Evolutionary conservation across 2,113 vertebrate genomes (phyloP).

Genomic region (Junco hyemalis): DNA sequence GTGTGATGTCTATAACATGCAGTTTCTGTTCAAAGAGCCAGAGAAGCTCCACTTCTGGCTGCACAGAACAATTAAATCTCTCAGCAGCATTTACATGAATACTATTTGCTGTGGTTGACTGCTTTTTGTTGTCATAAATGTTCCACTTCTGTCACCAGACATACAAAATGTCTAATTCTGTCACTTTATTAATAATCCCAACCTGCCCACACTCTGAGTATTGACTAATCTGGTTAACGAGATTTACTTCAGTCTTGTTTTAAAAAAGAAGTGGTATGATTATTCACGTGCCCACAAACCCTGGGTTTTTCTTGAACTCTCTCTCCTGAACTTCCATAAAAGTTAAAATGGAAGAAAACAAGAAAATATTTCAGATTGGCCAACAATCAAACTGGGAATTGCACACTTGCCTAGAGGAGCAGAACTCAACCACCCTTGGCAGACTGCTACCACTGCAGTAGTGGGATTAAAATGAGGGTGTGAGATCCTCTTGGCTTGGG

Average conservation of each 20-base stretch:
- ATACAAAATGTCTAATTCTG: conserved; percentile 6
- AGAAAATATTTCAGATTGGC: neutral
- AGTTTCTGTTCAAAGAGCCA: neutral
- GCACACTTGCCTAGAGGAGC: neutral
- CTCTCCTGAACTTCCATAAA: neutral
- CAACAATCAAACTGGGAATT: neutral
- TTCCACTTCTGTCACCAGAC: conserved; percentile 21
- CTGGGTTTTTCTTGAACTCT: neutral
- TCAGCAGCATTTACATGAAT: neutral
- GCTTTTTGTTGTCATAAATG: neutral
- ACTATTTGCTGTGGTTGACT: neutral
- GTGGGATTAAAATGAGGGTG: neutral
- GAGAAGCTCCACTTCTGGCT: neutral
- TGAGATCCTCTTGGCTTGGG: neutral
- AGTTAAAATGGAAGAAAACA: neutral
- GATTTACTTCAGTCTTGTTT: neutral
- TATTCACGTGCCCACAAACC: neutral
- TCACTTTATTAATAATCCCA: neutral
- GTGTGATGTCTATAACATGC: rapidly evolving
- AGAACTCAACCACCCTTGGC: neutral
- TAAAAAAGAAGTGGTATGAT: neutral
- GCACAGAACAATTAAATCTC: neutral
- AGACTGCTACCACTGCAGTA: neutral
- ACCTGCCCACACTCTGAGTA: neutral
- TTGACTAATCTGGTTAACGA: neutral